These are phyloP conservation scores for Gymnocheta viridis DNA, from an alignment of 2,888 invertebrate genomes.

Conservation along the genomic window DNA sequence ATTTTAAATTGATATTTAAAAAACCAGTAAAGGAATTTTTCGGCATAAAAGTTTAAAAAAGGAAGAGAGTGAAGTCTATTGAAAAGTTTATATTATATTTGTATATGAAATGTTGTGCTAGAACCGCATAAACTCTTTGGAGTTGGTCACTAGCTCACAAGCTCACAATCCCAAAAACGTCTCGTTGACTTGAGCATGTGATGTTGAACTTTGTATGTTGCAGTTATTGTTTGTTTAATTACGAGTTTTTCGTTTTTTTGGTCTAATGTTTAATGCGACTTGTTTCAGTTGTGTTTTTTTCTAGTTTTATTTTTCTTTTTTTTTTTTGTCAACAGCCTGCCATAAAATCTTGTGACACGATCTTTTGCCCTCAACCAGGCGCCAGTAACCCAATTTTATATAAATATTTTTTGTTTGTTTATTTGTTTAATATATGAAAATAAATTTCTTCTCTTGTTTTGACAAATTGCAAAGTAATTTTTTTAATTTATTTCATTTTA, in stretches of 20 bases:
- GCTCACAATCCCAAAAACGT: neutral
- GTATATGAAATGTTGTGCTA: neutral
- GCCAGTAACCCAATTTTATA: slow-evolving; percentile 66
- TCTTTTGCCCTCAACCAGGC: slow-evolving; percentile 62
- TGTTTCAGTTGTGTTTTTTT: slow-evolving; percentile 26
- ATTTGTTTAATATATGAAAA: slow-evolving; percentile 21
- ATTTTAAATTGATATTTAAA: too few species aligned
- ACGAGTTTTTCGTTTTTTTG: slow-evolving; percentile 38
- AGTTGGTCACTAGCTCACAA: slow-evolving; percentile 37
- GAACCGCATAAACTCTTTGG: slow-evolving; percentile 31
- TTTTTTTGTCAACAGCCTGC: slow-evolving; percentile 63
- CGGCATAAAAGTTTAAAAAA: too few species aligned
- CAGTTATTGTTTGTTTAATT: slow-evolving; percentile 28
- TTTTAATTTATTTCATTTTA: slow-evolving; percentile 35
- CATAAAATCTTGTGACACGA: slow-evolving; percentile 67
- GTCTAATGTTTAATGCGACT: slow-evolving; percentile 5
- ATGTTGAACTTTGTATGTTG: neutral
- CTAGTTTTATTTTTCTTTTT: slow-evolving; percentile 34
- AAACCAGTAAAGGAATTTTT: too few species aligned
- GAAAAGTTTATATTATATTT: too few species aligned
- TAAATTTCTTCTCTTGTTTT: too few species aligned
- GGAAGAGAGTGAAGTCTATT: too few species aligned
- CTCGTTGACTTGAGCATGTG: neutral
- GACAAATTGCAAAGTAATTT: slow-evolving; percentile 47
- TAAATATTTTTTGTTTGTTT: slow-evolving; percentile 36